These are phyloP conservation scores for Stichopus chloronotus DNA, from an alignment of 35 echinoderm and acorn worm species.

Conservation along the genomic window DNA sequence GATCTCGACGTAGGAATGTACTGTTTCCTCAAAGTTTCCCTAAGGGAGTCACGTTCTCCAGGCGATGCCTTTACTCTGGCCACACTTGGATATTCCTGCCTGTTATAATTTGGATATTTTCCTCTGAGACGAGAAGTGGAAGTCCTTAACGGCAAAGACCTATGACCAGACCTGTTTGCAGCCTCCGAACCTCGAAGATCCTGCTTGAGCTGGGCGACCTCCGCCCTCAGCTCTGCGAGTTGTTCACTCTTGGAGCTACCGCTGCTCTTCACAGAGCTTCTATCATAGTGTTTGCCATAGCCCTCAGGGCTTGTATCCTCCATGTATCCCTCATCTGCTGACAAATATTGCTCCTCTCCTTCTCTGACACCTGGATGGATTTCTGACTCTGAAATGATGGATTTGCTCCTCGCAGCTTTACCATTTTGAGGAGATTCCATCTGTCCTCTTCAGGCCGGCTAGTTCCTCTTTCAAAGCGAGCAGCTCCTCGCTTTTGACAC, in stretches of 20 bases:
- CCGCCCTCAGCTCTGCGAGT: conserved; percentile 26
- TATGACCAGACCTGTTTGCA: not conserved
- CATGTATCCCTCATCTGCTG: conserved; percentile 9
- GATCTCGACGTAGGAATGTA: conserved; percentile 27
- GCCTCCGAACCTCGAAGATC: not conserved
- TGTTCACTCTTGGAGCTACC: conserved; percentile 31
- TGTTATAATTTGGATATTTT: not conserved
- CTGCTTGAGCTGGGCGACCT: conserved; percentile 3
- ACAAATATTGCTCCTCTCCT: not conserved
- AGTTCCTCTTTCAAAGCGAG: conserved; percentile 5
- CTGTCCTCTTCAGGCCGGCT: not conserved
- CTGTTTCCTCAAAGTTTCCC: conserved; percentile 47
- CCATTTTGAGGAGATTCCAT: not conserved
- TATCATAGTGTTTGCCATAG: not conserved
- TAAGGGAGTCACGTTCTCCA: not conserved
- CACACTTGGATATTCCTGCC: not conserved
- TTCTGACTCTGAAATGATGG: not conserved
- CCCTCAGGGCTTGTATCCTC: not conserved
- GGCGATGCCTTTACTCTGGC: not conserved
- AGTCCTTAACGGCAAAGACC: not conserved
- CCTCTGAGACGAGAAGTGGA: conserved; percentile 24
- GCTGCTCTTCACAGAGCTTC: conserved; percentile 41
- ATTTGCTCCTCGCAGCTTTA: not conserved
- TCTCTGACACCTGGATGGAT: not conserved
- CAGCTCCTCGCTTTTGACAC: conserved; percentile 46